Conservation (phyloP, 2,888 invertebrate genomes). For the Phragmatobia fuliginosa region DNA sequence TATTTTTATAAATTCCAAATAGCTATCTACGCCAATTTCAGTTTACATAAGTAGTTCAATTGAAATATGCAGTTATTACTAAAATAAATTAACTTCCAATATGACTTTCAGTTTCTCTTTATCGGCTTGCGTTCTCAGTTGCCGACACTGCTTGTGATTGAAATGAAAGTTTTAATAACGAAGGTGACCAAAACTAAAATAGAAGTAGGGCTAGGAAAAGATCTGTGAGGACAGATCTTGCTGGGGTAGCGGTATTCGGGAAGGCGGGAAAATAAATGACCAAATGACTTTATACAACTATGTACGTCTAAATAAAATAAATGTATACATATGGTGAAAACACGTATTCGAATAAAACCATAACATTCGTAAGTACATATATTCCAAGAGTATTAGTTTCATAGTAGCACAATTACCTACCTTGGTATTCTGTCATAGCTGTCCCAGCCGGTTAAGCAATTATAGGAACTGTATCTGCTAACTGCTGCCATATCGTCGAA, state of each 20-base stretch:
- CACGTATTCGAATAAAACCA: neutral
- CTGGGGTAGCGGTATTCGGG: too few relatives aligned
- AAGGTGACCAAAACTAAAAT: neutral
- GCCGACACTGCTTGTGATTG: neutral
- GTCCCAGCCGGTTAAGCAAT: constrained; percentile 96
- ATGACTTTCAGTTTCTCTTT: neutral
- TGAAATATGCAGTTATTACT: neutral
- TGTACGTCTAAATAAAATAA: too few relatives aligned
- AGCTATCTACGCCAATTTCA: neutral
- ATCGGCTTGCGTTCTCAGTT: neutral
- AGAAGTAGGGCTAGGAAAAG: too few relatives aligned
- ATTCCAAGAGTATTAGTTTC: neutral
- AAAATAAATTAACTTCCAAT: neutral
- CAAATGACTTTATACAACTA: too few relatives aligned
- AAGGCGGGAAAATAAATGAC: too few relatives aligned
- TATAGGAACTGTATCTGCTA: constrained; percentile 95
- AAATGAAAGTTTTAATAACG: neutral
- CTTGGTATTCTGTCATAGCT: constrained; percentile 96
- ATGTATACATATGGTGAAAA: neutral
- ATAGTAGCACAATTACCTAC: constrained; percentile 90
- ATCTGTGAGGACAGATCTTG: neutral
- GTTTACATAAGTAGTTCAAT: neutral
- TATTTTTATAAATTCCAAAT: neutral
- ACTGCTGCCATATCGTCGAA: constrained; percentile 86
- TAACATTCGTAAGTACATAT: too few relatives aligned